A percentile compares a stretch with the other conserved stretches of the same genome.
phyloP scores from a whole-genome alignment of 2,797 vertebrate genomes.

The Lepilemur septentrionalis region DNA sequence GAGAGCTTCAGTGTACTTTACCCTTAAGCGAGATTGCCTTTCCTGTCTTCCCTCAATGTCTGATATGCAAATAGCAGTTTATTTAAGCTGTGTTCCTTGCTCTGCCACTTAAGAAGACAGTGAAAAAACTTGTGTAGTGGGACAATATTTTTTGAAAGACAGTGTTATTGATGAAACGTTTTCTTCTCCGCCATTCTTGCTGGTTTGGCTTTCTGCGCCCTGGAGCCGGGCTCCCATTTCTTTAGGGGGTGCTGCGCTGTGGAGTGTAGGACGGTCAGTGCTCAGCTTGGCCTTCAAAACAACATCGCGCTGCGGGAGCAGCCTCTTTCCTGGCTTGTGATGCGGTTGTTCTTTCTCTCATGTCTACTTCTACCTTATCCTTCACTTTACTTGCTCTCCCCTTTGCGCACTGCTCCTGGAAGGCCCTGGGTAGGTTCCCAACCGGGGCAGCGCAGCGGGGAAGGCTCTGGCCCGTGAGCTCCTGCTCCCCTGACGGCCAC shows the following conservation, averaged over 20 bases:
- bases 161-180: background rate
- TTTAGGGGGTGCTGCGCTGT: background rate
- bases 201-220: background rate
- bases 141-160: background rate
- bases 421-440: background rate
- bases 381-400: background rate
- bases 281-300: background rate
- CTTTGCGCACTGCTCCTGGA: background rate
- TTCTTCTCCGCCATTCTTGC: background rate
- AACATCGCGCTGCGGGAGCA: background rate
- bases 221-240: background rate
- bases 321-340: background rate
- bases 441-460: rapidly evolving
- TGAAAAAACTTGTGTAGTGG: background rate
- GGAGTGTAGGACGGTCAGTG: background rate
- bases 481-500: no score
- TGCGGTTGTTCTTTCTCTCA: background rate
- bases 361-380: background rate
- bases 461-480: background rate
- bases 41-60: background rate
- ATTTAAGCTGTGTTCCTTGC: background rate
- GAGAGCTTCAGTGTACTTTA: background rate
- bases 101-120: background rate
- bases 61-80: background rate
- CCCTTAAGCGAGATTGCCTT: background rate